Evolutionary conservation across 2,888 invertebrate species (phyloP), one percentile per base, ranked within the genome.

Genomic region (Coenonympha glycerion): DNA sequence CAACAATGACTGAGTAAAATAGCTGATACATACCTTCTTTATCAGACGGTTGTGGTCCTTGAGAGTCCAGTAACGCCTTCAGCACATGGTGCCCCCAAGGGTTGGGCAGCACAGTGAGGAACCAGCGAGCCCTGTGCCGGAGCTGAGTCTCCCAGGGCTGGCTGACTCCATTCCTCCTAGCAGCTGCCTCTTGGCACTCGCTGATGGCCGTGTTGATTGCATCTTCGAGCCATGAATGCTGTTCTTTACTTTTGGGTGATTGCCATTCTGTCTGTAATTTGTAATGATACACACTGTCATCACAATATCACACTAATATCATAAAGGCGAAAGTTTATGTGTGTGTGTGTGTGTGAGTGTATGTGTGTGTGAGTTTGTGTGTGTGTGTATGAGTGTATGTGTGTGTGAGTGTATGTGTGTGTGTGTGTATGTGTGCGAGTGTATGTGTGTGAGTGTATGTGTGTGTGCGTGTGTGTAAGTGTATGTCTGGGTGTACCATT

Each of bases 11-110:
- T n/a, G n/a, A n/a, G n/a, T n/a, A n/a, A n/a, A n/a, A n/a, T n/a
- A n/a, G n/a, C n/a, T n/a, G n/a, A n/a, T n/a, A n/a, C 66, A 61
- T 41, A 86, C 86, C 70, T 59, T 84, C 73, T 26, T 78, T 63
- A 52, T 85, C 74, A 3, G 63, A 67, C 37, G 87, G 83, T 57
- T 86, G 77, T 52, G 73, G 75, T 68, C 88, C 90, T 41, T 87
- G 86, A 49, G 89, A 82, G 64, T 89, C 83, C 57, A 90, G 79
- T 47, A 91, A 72, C 21, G 82, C 74, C 66, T 87, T 83, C 34
- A 91, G 83, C 49, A 89, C 85, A 21, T 88, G 86, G 63, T 87
- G 86, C 1, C 88, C 90, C 86, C 89, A 89, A 30, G 89, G 87
- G 58, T 88, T 86, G 39, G 73, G 71, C 55, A 89, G 75, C 48